Conservation (phyloP, 2,888 invertebrate species). For the Megamerina dolium region DNA sequence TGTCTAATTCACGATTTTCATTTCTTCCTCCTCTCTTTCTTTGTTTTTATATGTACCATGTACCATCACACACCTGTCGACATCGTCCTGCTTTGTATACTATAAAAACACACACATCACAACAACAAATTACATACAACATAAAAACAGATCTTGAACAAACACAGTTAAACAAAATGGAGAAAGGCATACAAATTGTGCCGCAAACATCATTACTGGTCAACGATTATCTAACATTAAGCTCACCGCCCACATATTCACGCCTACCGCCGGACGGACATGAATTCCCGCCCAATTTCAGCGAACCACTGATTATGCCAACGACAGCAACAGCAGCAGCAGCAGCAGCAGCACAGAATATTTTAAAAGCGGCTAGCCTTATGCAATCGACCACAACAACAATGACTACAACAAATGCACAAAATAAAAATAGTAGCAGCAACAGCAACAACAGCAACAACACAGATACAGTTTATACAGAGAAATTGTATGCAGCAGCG, state of each 20-base stretch:
- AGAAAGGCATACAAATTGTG: conserved; percentile 32
- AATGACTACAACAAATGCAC: conserved; percentile 24
- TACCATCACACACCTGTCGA: no score
- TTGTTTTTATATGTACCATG: no score
- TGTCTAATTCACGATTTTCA: no score
- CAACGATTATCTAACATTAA: conserved; percentile 45
- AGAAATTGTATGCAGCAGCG: conserved; percentile 27
- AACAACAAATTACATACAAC: no score
- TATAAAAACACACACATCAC: no score
- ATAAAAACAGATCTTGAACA: conserved; percentile 30
- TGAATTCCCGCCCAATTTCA: conserved; percentile 50
- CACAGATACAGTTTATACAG: conserved; percentile 28
- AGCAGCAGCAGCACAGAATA: conserved; percentile 21
- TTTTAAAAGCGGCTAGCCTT: conserved; percentile 29
- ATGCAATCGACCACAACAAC: conserved; percentile 29
- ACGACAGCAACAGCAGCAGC: conserved; percentile 13
- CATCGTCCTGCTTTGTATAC: no score
- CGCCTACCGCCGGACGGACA: conserved; percentile 50
- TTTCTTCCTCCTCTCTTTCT: no score
- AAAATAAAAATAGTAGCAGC: conserved; percentile 20
- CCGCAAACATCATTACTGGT: conserved; percentile 40
- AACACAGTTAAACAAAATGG: conserved; percentile 37
- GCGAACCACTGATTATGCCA: conserved; percentile 47
- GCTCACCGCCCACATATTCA: conserved; percentile 47
- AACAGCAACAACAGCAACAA: conserved; percentile 25